These are phyloP conservation scores for Theristicus caerulescens DNA, from an alignment of 2,113 vertebrate genomes.

Conservation along the genomic window DNA sequence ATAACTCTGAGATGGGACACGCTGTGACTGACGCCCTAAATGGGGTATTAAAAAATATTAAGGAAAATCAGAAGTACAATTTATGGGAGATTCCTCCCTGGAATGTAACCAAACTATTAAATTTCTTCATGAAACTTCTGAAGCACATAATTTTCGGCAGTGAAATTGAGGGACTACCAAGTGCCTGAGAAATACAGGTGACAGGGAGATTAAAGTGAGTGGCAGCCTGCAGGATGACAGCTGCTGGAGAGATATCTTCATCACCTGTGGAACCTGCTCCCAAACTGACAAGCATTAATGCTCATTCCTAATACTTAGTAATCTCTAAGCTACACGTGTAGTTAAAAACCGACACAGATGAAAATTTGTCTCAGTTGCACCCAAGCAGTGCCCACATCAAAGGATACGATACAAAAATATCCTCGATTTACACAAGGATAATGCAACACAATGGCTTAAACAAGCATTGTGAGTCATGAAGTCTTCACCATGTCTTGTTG, in stretches of 20 bases:
- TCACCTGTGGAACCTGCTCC: slow-evolving; percentile 25
- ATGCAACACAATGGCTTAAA: neutral
- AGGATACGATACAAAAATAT: neutral
- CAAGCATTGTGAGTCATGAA: neutral
- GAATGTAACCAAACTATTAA: slow-evolving; percentile 3
- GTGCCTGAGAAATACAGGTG: slow-evolving; percentile 6
- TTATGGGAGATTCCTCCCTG: neutral
- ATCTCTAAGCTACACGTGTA: neutral
- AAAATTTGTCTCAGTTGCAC: neutral
- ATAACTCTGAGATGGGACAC: neutral
- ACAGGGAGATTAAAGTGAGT: slow-evolving; percentile 18
- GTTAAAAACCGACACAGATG: neutral
- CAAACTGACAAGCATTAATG: neutral
- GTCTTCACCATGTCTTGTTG: neutral
- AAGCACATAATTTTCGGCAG: neutral
- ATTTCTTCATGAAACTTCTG: slow-evolving; percentile 18
- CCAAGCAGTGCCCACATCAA: neutral
- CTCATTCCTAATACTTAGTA: neutral
- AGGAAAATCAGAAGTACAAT: neutral
- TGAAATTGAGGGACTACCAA: neutral
- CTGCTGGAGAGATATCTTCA: slow-evolving; percentile 32
- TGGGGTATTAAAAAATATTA: neutral
- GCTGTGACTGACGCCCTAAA: neutral
- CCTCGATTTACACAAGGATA: neutral
- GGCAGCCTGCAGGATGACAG: neutral